Evolutionary conservation across 2,113 vertebrate genomes (phyloP).

Genomic region (Python bivittatus): DNA sequence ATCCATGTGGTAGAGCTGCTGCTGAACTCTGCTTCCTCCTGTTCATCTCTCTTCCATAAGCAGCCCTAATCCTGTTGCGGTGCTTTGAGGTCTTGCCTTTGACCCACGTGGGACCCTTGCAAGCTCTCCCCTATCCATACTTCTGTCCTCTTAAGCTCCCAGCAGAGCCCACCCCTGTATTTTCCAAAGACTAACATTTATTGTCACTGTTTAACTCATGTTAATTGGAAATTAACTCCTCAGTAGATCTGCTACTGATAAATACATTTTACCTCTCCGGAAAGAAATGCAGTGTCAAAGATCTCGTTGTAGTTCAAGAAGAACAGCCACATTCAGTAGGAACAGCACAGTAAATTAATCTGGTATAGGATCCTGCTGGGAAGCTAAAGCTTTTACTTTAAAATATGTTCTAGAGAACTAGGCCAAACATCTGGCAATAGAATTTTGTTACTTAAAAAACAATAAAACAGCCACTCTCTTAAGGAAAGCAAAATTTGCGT

Average conservation of each 20-base stretch:
- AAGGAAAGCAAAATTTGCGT: no score
- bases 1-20: not conserved
- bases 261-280: slow-evolving; percentile 38
- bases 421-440: slow-evolving; percentile 50
- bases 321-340: slow-evolving; percentile 6
- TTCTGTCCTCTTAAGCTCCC: slow-evolving; percentile 23
- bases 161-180: slow-evolving; percentile 43
- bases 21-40: not conserved
- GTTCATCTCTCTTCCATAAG: not conserved
- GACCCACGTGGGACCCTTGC: not conserved
- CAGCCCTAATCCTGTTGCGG: not conserved
- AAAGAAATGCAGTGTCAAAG: slow-evolving; percentile 10
- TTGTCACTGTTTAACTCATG: slow-evolving; percentile 52
- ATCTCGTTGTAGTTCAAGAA: not conserved
- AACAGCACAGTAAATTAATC: slow-evolving; percentile 36
- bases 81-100: not conserved
- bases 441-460: slow-evolving; percentile 35
- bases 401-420: slow-evolving; percentile 19
- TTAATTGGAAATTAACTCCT: slow-evolving; percentile 49
- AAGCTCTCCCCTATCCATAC: not conserved
- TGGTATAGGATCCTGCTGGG: slow-evolving; percentile 24
- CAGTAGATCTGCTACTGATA: slow-evolving; percentile 34
- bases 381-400: slow-evolving; percentile 29
- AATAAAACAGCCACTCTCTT: no score
- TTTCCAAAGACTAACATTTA: slow-evolving; percentile 59